These are phyloP conservation scores for Anolis apletophallus DNA, from an alignment of 2,797 vertebrate species.

Conservation along the genomic window DNA sequence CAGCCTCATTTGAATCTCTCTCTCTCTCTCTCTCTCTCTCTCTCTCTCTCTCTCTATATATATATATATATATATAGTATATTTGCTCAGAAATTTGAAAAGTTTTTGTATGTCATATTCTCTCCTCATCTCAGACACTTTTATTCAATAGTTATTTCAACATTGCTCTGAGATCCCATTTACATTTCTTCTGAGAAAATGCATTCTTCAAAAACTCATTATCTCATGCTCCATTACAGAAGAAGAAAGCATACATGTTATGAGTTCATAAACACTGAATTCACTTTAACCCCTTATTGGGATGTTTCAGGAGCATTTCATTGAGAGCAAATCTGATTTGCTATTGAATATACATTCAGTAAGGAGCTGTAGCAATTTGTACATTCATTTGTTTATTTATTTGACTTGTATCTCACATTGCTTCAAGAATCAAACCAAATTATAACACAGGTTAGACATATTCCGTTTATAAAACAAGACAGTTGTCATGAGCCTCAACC, in stretches of 20 bases:
- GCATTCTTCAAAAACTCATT: constrained; percentile 21
- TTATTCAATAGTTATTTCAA: constrained; percentile 20
- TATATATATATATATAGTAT: no score
- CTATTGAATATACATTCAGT: background rate
- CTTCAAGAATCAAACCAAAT: no score
- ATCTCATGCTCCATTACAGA: constrained; percentile 17
- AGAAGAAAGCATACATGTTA: background rate
- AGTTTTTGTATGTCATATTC: constrained; percentile 4
- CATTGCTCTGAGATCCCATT: constrained; percentile 2
- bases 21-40: no score
- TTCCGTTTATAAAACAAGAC: no score
- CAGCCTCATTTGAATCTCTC: constrained; percentile 43
- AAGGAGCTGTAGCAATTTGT: background rate
- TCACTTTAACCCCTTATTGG: background rate
- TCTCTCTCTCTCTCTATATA: no score
- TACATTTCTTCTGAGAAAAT: constrained; percentile 32
- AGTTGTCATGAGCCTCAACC: no score
- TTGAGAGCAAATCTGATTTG: background rate
- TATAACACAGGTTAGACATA: no score
- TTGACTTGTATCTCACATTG: no score
- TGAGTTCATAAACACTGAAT: constrained; percentile 9
- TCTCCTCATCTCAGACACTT: constrained; percentile 18
- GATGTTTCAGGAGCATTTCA: background rate
- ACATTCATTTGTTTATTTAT: background rate
- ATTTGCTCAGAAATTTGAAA: constrained; percentile 13